These are phyloP conservation scores for Tarsius wallacei DNA, from an alignment of 2,797 vertebrate species.

Conservation along the genomic window DNA sequence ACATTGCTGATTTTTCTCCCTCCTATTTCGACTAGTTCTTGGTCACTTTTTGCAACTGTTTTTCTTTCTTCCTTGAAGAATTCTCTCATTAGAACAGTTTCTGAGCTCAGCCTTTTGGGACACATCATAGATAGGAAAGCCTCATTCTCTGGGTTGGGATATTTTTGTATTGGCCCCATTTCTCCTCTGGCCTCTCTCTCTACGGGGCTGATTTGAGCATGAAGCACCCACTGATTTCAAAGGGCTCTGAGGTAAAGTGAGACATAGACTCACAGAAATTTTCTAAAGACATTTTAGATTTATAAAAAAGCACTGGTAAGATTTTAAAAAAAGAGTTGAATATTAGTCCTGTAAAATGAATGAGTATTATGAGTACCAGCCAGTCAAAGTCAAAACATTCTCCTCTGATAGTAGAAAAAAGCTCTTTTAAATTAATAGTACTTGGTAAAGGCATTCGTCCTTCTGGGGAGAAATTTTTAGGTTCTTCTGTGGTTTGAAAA, in stretches of 20 bases:
- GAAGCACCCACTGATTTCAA: constrained; percentile 74
- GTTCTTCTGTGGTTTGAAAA: constrained; percentile 60
- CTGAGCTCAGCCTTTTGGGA: constrained; percentile 65
- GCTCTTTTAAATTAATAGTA: constrained; percentile 5
- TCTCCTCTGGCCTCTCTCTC: constrained; percentile 45
- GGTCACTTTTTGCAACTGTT: constrained; percentile 20
- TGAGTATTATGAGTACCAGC: constrained; percentile 33
- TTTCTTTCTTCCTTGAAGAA: constrained; percentile 67
- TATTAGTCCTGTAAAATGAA: constrained; percentile 66
- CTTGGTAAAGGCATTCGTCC: constrained; percentile 40
- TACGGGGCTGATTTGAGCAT: background rate
- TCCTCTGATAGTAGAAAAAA: constrained; percentile 20
- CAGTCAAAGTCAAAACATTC: constrained; percentile 56
- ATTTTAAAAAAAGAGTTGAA: constrained; percentile 30
- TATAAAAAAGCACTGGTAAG: constrained; percentile 43
- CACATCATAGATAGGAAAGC: constrained; percentile 14
- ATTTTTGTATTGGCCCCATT: constrained; percentile 66
- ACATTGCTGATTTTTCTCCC: constrained; percentile 46
- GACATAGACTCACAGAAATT: constrained; percentile 66
- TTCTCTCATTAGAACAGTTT: constrained; percentile 67
- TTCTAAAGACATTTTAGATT: constrained; percentile 64
- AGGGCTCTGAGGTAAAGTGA: constrained; percentile 65
- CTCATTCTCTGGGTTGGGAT: constrained; percentile 3
- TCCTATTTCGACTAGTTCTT: constrained; percentile 63
- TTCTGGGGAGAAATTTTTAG: constrained; percentile 54